Evolutionary conservation across 2,888 invertebrate species (phyloP).

Genomic region (Drosophila lutescens): DNA sequence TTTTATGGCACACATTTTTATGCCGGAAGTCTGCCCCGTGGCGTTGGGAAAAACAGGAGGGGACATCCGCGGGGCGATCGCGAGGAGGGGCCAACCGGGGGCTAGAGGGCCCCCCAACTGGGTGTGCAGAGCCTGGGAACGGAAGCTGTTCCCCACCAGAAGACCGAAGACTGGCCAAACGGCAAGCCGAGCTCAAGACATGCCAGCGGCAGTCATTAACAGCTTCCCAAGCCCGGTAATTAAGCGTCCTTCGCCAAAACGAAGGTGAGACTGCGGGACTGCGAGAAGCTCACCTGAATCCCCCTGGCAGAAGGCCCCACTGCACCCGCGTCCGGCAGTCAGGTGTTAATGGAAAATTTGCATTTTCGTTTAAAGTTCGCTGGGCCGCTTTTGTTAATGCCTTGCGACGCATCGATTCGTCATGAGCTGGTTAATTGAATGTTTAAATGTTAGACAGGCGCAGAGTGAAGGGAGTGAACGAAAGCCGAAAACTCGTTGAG

Average conservation of each 20-base stretch:
- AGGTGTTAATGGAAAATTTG: constrained; percentile 59
- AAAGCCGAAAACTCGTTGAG: constrained; percentile 29
- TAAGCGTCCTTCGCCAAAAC: constrained; percentile 44
- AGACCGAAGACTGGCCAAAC: constrained; percentile 5
- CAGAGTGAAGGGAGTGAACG: constrained; percentile 32
- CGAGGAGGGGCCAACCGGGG: not conserved
- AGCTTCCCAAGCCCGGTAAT: constrained; percentile 54
- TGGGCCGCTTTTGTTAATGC: constrained; percentile 32
- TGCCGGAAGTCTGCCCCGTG: constrained; percentile 72
- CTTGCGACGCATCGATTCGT: constrained; percentile 50
- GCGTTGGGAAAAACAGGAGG: constrained; percentile 28
- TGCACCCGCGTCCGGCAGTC: not conserved
- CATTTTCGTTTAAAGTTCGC: constrained; percentile 40
- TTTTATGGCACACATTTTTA: constrained; percentile 70
- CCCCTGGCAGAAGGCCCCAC: not conserved
- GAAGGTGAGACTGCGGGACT: constrained; percentile 4
- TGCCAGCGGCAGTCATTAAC: constrained; percentile 66
- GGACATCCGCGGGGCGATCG: constrained; percentile 2
- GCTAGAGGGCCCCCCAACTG: constrained; percentile 29
- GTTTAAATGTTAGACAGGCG: constrained; percentile 42
- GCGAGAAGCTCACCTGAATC: constrained; percentile 2
- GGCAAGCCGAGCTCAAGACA: constrained; percentile 28
- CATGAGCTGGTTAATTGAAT: constrained; percentile 39
- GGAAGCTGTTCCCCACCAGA: constrained; percentile 62
- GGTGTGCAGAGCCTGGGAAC: constrained; percentile 62